Evolutionary conservation across 1,140 invertebrate species (phyloP), one percentile per base, ranked within the genome.

Genomic region (Mya arenaria): DNA sequence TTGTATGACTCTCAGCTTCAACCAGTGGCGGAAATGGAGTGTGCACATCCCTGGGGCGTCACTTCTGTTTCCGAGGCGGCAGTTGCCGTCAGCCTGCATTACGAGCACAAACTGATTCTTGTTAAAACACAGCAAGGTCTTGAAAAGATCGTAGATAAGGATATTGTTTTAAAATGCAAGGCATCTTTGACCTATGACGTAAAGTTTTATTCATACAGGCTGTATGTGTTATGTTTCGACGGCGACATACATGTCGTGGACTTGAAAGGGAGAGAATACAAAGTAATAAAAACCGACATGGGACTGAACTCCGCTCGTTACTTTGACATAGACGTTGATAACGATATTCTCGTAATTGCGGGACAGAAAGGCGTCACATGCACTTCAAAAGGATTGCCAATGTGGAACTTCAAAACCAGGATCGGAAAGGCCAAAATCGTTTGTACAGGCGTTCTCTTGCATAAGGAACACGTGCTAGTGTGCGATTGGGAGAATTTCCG

Each of bases 401-500:
- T 71, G 8, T 80, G 77, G 77, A 30, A 71, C 32, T 62, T 39
- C 36, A 80, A 58, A 60, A 39, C 63, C 1, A 41, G 37, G 30
- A 52, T 52, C 2, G 56, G 44, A 13, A 80, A 80, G 52, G 19
- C 66, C 17, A 58, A 55, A n/a, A 30, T 80, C 8, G 56, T 41
- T 6, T 39, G 28, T 13, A 80, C 77, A 1, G 77, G 77, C 32
- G 55, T 80, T 39, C 4, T 56, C 4, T 15, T 80, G 15, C 60
- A 15, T 30, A 69, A 80, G 34, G 65, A 56, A 5, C 34, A 5
- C 13, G 23, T 80, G 23, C 13, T 80, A 3, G 66, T 80, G 19
- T 69, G 65, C 36, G 77, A 80, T 25, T 80, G 77, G 77, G 77
- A 80, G 34, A 80, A 80, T 32, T 55, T 28, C 15, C 55, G 41